Evolutionary conservation across 2,888 invertebrate species (phyloP).

Genomic region (Pharmacophagus antenor): DNA sequence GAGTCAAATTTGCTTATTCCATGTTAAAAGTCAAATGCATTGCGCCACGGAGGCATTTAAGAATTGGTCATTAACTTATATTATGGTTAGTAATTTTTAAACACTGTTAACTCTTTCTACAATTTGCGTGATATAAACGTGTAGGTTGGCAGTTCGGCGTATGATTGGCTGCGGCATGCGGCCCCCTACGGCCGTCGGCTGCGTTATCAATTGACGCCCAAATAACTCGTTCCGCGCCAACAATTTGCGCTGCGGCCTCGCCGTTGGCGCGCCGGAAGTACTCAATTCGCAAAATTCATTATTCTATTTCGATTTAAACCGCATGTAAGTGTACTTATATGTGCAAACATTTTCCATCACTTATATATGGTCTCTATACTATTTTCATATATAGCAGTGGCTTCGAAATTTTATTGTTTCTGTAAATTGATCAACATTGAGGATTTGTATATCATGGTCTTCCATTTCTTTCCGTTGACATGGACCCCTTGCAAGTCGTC

Average conservation of each 20-base stretch:
- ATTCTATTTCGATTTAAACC: constrained; percentile 44
- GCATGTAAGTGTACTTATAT: constrained; percentile 11
- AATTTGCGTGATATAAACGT: neutral
- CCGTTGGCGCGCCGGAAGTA: constrained; percentile 54
- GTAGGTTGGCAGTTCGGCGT: constrained; percentile 29
- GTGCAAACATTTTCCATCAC: neutral
- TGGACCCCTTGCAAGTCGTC: too few relatives aligned
- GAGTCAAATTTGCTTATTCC: too few relatives aligned
- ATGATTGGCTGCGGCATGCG: constrained; percentile 44
- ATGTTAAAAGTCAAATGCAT: too few relatives aligned
- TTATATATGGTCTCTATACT: neutral
- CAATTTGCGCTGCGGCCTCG: constrained; percentile 52
- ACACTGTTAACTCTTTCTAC: neutral
- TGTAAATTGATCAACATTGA: too few relatives aligned
- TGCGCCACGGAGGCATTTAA: too few relatives aligned
- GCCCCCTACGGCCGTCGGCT: constrained; percentile 44
- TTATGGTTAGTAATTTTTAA: too few relatives aligned
- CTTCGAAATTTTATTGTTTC: too few relatives aligned
- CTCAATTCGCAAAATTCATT: constrained; percentile 66
- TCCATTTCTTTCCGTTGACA: too few relatives aligned
- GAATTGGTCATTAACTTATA: too few relatives aligned
- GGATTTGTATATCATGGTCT: too few relatives aligned
- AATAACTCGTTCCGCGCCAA: constrained; percentile 44
- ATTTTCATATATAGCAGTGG: too few relatives aligned
- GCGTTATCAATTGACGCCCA: constrained; percentile 52